Percentiles rank a stretch among this genome's conserved stretches.
These are phyloP conservation scores for Drosophila pectinifera DNA, from an alignment of 1,140 invertebrate genomes.

Conservation along the genomic window DNA sequence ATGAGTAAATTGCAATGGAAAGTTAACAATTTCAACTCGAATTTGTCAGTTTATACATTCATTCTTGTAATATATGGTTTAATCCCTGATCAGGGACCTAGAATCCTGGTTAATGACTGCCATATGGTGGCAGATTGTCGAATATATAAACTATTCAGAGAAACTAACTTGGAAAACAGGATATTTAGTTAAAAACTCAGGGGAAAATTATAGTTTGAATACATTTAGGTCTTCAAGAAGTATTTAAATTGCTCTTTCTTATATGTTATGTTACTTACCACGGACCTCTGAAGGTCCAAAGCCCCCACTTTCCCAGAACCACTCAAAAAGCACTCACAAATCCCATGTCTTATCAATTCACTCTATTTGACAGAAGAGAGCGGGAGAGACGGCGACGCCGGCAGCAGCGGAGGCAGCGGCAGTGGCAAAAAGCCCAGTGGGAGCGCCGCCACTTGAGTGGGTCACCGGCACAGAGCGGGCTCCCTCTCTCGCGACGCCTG, in stretches of 20 bases:
- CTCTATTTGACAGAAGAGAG: constrained; percentile 61
- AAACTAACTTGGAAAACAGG: not conserved
- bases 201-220: too few relatives aligned
- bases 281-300: too few relatives aligned
- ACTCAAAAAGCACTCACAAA: constrained; percentile 27
- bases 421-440: constrained; percentile 47
- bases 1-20: too few relatives aligned
- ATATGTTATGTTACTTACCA: constrained; percentile 3
- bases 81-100: too few relatives aligned
- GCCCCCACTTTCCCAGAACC: not conserved
- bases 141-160: not conserved
- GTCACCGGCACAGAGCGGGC: constrained; percentile 18
- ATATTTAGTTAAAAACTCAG: too few relatives aligned
- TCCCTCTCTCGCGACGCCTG: constrained; percentile 49
- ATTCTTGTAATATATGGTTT: too few relatives aligned
- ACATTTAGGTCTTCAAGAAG: not conserved
- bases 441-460: constrained; percentile 57
- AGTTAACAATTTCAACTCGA: too few relatives aligned
- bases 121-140: not conserved
- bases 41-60: too few relatives aligned
- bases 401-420: constrained; percentile 32
- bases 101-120: too few relatives aligned
- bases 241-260: not conserved
- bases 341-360: constrained; percentile 52
- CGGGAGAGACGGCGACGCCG: constrained; percentile 50